Evolutionary conservation across 2,113 vertebrate genomes (phyloP).

Genomic region (Choloepus hoffmanni): DNA sequence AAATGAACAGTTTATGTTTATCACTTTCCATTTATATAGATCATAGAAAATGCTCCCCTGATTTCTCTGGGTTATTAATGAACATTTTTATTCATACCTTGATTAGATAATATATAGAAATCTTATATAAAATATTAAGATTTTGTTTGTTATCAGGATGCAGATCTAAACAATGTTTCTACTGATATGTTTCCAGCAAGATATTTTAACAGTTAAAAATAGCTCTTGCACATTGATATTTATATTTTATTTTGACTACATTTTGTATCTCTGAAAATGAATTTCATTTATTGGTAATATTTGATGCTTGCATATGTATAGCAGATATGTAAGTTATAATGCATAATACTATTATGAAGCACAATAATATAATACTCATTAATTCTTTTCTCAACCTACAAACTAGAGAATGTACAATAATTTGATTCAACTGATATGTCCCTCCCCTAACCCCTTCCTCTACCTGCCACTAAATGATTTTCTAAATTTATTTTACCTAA

Average conservation of each 20-base stretch:
- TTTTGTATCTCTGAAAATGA: neutral
- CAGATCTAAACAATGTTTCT: neutral
- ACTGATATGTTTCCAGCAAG: neutral
- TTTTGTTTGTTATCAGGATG: neutral
- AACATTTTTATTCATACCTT: neutral
- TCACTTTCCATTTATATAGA: neutral
- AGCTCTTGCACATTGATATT: neutral
- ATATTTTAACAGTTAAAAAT: neutral
- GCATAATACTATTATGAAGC: neutral
- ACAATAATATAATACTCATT: neutral
- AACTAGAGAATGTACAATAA: conserved; percentile 10
- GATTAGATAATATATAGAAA: neutral
- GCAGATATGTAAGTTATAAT: neutral
- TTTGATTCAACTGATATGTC: neutral
- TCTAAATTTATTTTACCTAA: neutral
- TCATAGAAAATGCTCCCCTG: neutral
- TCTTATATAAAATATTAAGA: neutral
- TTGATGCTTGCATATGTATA: neutral
- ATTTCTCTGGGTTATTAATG: neutral
- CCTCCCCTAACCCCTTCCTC: neutral
- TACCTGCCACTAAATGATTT: neutral
- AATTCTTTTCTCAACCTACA: neutral
- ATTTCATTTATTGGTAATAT: neutral
- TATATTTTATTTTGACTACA: neutral
- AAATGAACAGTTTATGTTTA: neutral